These are phyloP conservation scores for Antennarius maculatus DNA, from an alignment of 2,797 vertebrate genomes.

Conservation along the genomic window DNA sequence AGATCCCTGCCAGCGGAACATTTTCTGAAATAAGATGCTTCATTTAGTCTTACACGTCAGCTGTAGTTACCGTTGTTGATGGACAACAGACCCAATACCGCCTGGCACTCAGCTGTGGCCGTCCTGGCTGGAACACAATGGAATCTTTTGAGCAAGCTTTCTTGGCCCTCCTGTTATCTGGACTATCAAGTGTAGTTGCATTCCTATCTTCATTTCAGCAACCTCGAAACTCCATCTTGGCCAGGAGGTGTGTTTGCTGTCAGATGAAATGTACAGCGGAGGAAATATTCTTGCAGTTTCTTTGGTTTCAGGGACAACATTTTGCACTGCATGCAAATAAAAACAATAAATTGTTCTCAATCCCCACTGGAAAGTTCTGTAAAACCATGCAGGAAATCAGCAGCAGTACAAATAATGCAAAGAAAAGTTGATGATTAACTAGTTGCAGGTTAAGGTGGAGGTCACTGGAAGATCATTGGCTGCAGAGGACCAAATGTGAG, in stretches of 20 bases:
- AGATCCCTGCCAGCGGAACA: not conserved
- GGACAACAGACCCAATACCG: slow-evolving; percentile 59
- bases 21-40: slow-evolving; percentile 36
- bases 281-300: slow-evolving; percentile 1
- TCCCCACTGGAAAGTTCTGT: not conserved
- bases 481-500: not conserved
- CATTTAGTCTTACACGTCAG: slow-evolving; percentile 54
- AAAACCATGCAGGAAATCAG: not conserved
- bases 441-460: slow-evolving; percentile 36
- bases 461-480: slow-evolving; percentile 11
- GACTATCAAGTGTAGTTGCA: slow-evolving; percentile 82
- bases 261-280: slow-evolving; percentile 38
- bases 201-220: slow-evolving; percentile 79
- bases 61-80: slow-evolving; percentile 62
- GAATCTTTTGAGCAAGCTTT: slow-evolving; percentile 76
- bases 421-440: slow-evolving; percentile 53
- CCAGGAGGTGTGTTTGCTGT: slow-evolving; percentile 46
- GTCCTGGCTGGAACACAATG: slow-evolving; percentile 73
- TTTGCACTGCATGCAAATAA: not conserved
- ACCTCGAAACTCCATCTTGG: slow-evolving; percentile 71
- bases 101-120: slow-evolving; percentile 54
- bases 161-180: slow-evolving; percentile 79
- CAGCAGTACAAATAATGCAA: slow-evolving; percentile 11
- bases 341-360: not conserved
- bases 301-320: not conserved